Evolutionary conservation across 1,140 invertebrate species (phyloP).

Genomic region (Linepithema humile): DNA sequence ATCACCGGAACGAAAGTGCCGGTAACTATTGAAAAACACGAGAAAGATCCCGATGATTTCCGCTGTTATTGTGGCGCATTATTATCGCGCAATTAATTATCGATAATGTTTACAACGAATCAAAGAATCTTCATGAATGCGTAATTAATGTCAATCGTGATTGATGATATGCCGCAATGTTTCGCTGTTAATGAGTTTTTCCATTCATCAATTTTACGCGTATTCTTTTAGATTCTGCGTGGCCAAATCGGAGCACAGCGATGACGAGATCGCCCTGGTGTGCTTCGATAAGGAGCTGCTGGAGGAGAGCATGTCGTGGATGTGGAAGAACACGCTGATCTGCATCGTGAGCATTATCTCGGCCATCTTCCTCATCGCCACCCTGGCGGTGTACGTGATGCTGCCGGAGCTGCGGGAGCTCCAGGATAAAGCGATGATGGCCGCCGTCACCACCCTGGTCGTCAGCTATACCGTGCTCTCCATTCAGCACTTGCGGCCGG

Average conservation of each 20-base stretch:
- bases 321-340: constrained; percentile 77
- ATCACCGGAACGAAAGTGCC: background rate
- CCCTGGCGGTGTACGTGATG: constrained; percentile 85
- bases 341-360: constrained; percentile 85
- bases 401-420: constrained; percentile 86
- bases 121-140: background rate
- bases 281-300: constrained; percentile 82
- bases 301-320: background rate
- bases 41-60: constrained; percentile 3
- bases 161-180: background rate
- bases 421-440: constrained; percentile 84
- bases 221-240: constrained; percentile 83
- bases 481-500: constrained; percentile 83
- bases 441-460: constrained; percentile 84
- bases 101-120: background rate
- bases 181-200: background rate
- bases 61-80: background rate
- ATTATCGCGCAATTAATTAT: background rate
- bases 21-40: background rate
- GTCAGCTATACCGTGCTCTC: constrained; percentile 85
- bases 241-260: constrained; percentile 63
- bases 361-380: constrained; percentile 85
- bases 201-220: background rate
- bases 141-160: background rate
- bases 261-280: constrained; percentile 79